Evolutionary conservation across 2,113 vertebrate species (phyloP).

Genomic region (Aegithalos caudatus): DNA sequence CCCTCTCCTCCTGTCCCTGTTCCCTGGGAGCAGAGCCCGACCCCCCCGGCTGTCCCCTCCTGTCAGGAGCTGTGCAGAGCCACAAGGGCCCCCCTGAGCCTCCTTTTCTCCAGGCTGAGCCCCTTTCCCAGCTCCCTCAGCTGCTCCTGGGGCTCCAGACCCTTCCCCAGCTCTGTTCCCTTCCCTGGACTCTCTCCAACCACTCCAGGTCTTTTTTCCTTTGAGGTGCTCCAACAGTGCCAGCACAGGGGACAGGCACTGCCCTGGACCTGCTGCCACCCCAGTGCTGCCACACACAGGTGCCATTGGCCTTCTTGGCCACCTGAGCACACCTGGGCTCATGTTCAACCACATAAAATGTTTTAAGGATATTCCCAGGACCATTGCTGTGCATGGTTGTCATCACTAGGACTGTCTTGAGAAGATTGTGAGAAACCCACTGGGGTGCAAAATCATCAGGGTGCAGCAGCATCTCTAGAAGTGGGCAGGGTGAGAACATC

Average conservation of each 20-base stretch:
- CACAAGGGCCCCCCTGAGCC: background rate
- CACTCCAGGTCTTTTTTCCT: background rate
- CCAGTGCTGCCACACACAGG: background rate
- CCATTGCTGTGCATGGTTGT: accelerated
- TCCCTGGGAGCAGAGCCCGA: background rate
- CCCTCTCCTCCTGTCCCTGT: background rate
- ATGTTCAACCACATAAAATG: background rate
- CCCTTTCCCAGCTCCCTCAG: background rate
- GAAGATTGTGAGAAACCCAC: background rate
- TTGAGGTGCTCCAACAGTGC: background rate
- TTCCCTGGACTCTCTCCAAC: background rate
- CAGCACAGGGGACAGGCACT: background rate
- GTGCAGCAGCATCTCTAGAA: background rate
- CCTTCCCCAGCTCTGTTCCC: background rate
- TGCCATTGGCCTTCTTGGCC: no score
- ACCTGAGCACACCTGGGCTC: background rate
- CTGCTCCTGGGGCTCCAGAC: accelerated
- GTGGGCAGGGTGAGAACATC: background rate
- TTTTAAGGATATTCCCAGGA: background rate
- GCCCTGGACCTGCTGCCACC: background rate
- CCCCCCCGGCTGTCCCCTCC: background rate
- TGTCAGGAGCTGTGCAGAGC: background rate
- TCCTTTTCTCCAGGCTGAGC: background rate
- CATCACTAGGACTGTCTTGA: background rate
- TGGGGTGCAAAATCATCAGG: background rate